Percentiles rank a stretch among this genome's conserved stretches.
These are phyloP conservation scores for Liopterus haemorrhoidalis DNA, from an alignment of 2,888 invertebrate genomes.

Conservation along the genomic window DNA sequence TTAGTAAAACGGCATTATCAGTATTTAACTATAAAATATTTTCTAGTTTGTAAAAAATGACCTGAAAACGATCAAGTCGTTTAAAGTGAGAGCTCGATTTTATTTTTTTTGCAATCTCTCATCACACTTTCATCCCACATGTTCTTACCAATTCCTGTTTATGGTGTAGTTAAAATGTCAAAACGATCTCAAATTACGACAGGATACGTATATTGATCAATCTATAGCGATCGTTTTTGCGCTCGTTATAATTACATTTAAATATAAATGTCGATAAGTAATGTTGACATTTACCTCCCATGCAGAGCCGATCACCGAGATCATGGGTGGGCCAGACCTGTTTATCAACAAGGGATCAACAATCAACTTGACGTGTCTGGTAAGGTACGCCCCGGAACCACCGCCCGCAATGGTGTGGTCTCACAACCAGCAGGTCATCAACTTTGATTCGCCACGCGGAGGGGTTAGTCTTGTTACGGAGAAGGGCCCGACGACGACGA, in stretches of 20 bases:
- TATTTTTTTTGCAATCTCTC: no score
- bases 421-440: slow-evolving; percentile 76
- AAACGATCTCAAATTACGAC: no score
- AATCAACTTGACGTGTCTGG: slow-evolving; percentile 81
- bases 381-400: slow-evolving; percentile 76
- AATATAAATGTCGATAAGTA: slow-evolving; percentile 24
- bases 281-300: slow-evolving; percentile 33
- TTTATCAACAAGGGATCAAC: slow-evolving; percentile 83
- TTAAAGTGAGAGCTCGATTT: no score
- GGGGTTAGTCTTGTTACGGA: slow-evolving; percentile 83
- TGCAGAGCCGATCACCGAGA: slow-evolving; percentile 75
- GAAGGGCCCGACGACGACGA: slow-evolving; percentile 76
- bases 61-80: no score
- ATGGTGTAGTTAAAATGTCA: no score
- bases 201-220: no score
- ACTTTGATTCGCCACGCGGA: slow-evolving; percentile 83
- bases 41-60: no score
- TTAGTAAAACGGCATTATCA: no score
- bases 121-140: no score
- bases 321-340: slow-evolving; percentile 73
- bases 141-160: no score
- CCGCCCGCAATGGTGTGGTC: slow-evolving; percentile 79
- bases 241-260: slow-evolving; percentile 24
- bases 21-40: no score
- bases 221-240: no score